Conservation (phyloP, 2,113 vertebrate species). For the Podocnemis expansa region DNA sequence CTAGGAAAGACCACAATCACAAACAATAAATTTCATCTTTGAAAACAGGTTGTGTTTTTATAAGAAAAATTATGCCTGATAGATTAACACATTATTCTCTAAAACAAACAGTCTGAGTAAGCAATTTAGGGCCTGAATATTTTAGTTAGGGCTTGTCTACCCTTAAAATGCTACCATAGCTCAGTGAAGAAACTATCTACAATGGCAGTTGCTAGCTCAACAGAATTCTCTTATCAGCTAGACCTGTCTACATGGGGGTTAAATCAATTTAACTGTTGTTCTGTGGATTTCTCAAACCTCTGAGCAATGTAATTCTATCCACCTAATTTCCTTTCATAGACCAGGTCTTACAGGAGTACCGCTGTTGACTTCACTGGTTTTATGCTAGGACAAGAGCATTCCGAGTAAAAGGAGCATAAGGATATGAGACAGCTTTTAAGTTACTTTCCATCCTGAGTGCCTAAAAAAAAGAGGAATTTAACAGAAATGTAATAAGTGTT, state of each 20-base stretch:
- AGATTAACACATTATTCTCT: neutral
- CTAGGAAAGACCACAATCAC: slow-evolving; percentile 39
- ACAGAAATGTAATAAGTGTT: slow-evolving; percentile 36
- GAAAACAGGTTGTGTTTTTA: slow-evolving; percentile 8
- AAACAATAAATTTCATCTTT: slow-evolving; percentile 7
- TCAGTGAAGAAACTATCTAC: neutral
- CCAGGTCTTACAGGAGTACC: neutral
- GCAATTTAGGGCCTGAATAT: slow-evolving; percentile 37
- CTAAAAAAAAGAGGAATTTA: slow-evolving; percentile 15
- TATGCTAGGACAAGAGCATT: slow-evolving; percentile 5
- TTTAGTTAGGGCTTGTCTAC: slow-evolving; percentile 1
- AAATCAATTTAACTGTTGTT: neutral
- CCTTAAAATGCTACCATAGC: neutral
- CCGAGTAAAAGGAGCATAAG: slow-evolving; percentile 7
- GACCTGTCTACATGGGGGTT: neutral
- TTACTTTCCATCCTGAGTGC: slow-evolving; percentile 29
- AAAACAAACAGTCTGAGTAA: slow-evolving; percentile 2
- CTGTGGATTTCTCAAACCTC: neutral
- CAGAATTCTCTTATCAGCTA: neutral
- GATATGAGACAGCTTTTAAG: slow-evolving; percentile 38
- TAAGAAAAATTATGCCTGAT: neutral
- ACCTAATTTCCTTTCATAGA: neutral
- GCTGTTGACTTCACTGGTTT: slow-evolving; percentile 14
- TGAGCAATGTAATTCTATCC: neutral
- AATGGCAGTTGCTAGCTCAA: neutral